Evolutionary conservation across 2,888 invertebrate genomes (phyloP), one percentile per base, ranked within the genome.

Genomic region (Drosophila formosana): DNA sequence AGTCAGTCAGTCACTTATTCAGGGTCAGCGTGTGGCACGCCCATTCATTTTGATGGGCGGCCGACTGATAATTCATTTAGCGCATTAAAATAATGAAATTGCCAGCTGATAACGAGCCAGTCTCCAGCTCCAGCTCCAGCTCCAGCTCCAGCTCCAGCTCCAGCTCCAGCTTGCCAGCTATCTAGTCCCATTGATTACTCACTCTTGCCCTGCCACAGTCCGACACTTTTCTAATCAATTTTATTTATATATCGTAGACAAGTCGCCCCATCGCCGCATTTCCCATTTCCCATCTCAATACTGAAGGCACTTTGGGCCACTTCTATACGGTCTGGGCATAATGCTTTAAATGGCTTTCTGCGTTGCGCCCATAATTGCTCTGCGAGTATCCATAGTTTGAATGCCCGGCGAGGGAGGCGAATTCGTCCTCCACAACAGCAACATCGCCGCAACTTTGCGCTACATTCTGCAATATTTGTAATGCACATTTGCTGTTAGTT

Each of bases 11-110:
- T 25, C 23, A 45, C 23, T 25, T 45, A 41, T 45, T 45, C 25
- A 34, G 45, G 47, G 60, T 23, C 37, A 18, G 28, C 13, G 13
- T 1, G 25, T 9, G 65, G 11, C 76, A 72, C 55, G 78, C 62
- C 71, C 66, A 80, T 80, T 78, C 41, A 46, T 57, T 71, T 80
- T 68, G 43, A 75, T 79, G 56, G 45, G 9, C 41, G 70, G 64
- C 58, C 64, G 26, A 28, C 70, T 75, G 81, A 87, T 70, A 80
- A 80, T 82, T 82, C 80, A 73, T 82, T 82, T 73, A 56, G 26
- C 53, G 55, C 83, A 87, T 84, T 84, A 89, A 89, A 86, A 76
- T 82, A 82, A 82, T 88, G 83, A 82, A 86, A 83, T 71, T 70
- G 73, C 84, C 78, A 51, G 75, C 78, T 71, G 83, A 84, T 84